Evolutionary conservation across 2,888 invertebrate species (phyloP).

Genomic region (Volucella inflata): DNA sequence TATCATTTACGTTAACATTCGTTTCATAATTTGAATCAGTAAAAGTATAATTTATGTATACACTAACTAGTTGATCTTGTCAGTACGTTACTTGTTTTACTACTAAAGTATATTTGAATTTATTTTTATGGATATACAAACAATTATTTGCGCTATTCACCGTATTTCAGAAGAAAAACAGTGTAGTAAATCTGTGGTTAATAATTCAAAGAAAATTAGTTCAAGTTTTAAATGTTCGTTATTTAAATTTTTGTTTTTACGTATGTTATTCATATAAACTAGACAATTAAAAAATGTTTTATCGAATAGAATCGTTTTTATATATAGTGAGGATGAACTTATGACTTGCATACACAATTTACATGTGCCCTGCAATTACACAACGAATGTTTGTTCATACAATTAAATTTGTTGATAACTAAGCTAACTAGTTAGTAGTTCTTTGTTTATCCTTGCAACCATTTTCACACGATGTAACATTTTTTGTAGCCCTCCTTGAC

Average conservation of each 20-base stretch:
- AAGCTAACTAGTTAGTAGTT: too few relatives aligned
- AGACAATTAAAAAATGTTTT: constrained; percentile 11
- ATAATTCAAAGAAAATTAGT: constrained; percentile 24
- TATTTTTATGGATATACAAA: constrained; percentile 40
- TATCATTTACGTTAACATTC: constrained; percentile 49
- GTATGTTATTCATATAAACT: constrained; percentile 47
- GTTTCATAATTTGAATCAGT: neutral
- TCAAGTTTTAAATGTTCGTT: constrained; percentile 29
- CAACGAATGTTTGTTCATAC: constrained; percentile 24
- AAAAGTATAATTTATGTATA: constrained; percentile 18
- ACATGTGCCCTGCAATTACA: constrained; percentile 27
- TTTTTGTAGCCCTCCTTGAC: constrained; percentile 91
- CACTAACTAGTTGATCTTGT: constrained; percentile 4
- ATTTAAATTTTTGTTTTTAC: constrained; percentile 39
- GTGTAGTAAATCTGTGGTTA: too few relatives aligned
- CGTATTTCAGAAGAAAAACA: constrained; percentile 42
- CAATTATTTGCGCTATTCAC: constrained; percentile 65
- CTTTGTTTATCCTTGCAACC: constrained; percentile 94
- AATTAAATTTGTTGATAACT: neutral
- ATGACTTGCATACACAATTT: constrained; percentile 44
- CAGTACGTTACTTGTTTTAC: neutral
- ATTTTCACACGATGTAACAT: constrained; percentile 97
- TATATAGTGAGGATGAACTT: constrained; percentile 43
- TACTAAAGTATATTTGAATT: constrained; percentile 25
- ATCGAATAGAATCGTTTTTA: neutral